Conservation (phyloP, 92 coral and sea anemone species). For the Porites divaricata region DNA sequence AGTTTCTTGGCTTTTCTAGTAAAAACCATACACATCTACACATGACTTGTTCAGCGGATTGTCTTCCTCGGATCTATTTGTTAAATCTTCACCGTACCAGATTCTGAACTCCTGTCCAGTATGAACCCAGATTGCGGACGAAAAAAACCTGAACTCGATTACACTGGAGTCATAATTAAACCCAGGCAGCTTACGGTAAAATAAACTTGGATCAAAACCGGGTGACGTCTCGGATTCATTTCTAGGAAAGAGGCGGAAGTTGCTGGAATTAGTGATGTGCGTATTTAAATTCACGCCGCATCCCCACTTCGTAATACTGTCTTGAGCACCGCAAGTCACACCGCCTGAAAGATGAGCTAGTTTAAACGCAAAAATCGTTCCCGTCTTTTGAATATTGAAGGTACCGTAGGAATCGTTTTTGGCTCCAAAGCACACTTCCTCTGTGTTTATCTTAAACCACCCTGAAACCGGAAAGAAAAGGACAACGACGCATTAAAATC, state of each 20-base stretch:
- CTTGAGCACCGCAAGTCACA: background rate
- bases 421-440: slow-evolving; percentile 15
- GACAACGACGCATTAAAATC: background rate
- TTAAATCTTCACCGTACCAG: no score
- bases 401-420: background rate
- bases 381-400: background rate
- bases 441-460: background rate
- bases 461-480: background rate
- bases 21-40: no score
- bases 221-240: background rate
- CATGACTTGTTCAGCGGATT: no score
- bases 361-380: background rate
- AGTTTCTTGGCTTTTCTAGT: no score
- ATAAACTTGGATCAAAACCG: background rate
- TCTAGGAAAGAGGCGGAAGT: background rate
- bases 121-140: no score
- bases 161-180: background rate
- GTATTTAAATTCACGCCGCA: background rate
- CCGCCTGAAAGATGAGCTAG: slow-evolving; percentile 1
- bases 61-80: no score
- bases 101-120: no score
- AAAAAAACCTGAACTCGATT: no score
- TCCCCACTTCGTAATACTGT: background rate
- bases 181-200: background rate
- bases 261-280: background rate